Conservation (phyloP, 2,888 invertebrate species). For the Leuctra nigra region DNA sequence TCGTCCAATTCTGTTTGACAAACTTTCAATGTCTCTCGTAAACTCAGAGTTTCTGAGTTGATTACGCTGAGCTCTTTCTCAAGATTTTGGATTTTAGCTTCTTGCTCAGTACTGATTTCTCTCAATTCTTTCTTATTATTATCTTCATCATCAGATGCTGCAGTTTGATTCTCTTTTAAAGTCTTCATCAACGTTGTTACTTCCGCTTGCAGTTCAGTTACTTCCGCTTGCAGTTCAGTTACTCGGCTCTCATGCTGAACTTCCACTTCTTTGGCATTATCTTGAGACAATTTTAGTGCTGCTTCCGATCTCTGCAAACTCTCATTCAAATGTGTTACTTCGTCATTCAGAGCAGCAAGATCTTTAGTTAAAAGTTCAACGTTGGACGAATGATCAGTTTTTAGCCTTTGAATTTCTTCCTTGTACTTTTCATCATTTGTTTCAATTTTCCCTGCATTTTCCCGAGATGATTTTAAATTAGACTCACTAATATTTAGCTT, state of each 20-base stretch:
- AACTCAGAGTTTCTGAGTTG: not conserved
- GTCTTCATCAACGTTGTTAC: not conserved
- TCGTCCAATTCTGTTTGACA: not conserved
- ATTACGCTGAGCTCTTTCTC: not conserved
- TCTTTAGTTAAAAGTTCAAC: no score
- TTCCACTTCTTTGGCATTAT: not conserved
- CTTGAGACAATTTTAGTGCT: no score
- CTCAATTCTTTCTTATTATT: not conserved
- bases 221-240: constrained; percentile 10
- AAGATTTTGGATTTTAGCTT: not conserved
- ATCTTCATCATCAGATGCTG: not conserved
- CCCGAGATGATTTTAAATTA: no score
- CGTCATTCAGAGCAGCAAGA: no score
- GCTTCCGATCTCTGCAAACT: no score
- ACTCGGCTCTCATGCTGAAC: not conserved
- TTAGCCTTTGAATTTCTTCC: no score
- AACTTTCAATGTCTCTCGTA: not conserved
- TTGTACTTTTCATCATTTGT: no score
- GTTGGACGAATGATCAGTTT: no score
- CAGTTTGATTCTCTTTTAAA: not conserved
- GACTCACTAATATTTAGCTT: no score
- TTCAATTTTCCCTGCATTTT: no score
- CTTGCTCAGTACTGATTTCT: constrained; percentile 2
- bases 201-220: constrained; percentile 6
- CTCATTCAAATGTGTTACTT: no score